Base-by-base conservation (phyloP, 2,113 vertebrate species). In the Tetrax tetrax region DNA sequence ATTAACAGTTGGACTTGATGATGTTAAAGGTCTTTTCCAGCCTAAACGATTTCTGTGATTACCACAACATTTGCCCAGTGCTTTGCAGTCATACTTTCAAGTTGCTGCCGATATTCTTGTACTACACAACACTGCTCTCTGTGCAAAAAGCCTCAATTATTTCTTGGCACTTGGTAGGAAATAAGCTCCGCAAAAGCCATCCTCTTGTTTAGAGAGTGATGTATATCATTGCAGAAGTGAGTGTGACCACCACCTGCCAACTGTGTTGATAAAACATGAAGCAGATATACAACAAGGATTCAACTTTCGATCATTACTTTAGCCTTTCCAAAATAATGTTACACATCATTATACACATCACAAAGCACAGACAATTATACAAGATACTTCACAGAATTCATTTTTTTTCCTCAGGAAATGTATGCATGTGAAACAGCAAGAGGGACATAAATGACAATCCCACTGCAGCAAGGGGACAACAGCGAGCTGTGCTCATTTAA, bases 391-490 rank as follows among this genome's bases (percentile, higher is more conserved):
- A 91, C 2, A 82, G 77, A 89, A 93, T 33, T 89, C 5, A 31
- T 84, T 95, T 77, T 81, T 41, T 94, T 91, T 76, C 72, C 74
- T 89, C 2, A 0, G 76, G 64, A 93, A 93, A 87, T 43, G 3
- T 47, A 80, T 54, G n/a, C n/a, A 13, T 53, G 61, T 64, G 82
- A 89, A 68, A 92, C 75, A 90, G 65, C 10, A 45, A 22, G 29
- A 87, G 69, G 60, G 68, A 93, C 74, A 87, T 45, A 95, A 91
- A 85, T 37, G 9, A 93, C 91, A 96, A 91, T 85, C 65, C 87
- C 91, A 57, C 65, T 79, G 94, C 81, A 96, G 61, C 5, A 14
- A 85, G 50, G 25, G 81, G 61, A 95, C 83, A 94, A 85, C 72
- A 87, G 89, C 0, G 0, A 94, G 77, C 51, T 84, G 50, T 37